Base-by-base conservation (phyloP, 2,797 vertebrate species). In the Enteromius argenteus region DNA sequence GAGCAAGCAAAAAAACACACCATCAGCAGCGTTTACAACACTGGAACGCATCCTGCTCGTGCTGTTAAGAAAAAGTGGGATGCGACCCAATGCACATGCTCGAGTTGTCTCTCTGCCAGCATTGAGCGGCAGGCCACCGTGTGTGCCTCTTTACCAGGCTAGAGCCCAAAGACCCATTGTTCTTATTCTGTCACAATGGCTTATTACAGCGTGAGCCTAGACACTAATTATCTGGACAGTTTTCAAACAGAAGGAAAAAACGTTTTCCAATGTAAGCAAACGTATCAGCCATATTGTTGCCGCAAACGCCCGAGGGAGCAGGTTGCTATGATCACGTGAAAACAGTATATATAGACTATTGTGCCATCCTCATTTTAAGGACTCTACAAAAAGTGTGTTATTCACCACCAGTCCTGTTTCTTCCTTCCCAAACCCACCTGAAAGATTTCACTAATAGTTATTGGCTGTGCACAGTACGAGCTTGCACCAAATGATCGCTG, bases 171-270 rank as follows among this genome's bases (percentile, higher is more conserved):
- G 69, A 81, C 44, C 84, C 76, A 88, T 87, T 87, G 86, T 89
- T 89, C 80, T 85, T 80, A 86, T 86, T 88, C 75, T 88, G 84
- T 85, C 83, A 88, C 81, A 85, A 84, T 86, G 86, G 78, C 44
- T 77, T 87, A 82, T 53, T 84, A 80, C 79, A 86, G 81, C 74
- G 66, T 78, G 46, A 64, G 51, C 66, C 69, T 80, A 76, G 68
- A 86, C 62, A 83, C 83, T 85, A 86, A 88, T 88, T 90, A 81
- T 86, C 86, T 85, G 87, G 86, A 80, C 23, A 14, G 51, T 1
- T 53, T 88, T 88, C 84, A 85, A 83, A 81, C 51, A 44, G 71
- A 64, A 78, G 76, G 72, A 46, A 56, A 86, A 76, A 85, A 60
- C 35, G 30, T 19, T 82, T 86, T 80, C 60, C 42, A 66, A 79